Evolutionary conservation across 23 tunicate species (phyloP).

Genomic region (Ascidia mentula): DNA sequence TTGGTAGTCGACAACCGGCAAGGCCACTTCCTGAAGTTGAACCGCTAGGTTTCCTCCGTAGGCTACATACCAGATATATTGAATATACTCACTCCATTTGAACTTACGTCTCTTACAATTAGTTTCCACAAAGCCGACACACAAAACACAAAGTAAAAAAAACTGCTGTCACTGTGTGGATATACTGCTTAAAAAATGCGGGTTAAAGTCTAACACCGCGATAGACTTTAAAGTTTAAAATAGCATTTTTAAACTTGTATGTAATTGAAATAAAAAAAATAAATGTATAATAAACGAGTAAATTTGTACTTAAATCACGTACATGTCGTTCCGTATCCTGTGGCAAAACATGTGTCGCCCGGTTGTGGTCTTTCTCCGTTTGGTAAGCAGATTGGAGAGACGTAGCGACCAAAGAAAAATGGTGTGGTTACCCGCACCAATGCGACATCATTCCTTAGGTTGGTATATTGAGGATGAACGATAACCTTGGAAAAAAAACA

Average conservation of each 20-base stretch:
- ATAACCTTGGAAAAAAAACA: background rate
- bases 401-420: background rate
- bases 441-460: conserved; percentile 40
- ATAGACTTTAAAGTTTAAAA: too few species aligned
- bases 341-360: conserved; percentile 45
- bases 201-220: too few species aligned
- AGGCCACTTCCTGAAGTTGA: conserved; percentile 41
- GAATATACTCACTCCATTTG: too few species aligned
- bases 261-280: too few species aligned
- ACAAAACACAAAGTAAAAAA: too few species aligned
- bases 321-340: conserved; percentile 62
- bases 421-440: conserved; percentile 15
- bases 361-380: conserved; percentile 45
- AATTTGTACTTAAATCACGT: too few species aligned
- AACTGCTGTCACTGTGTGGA: too few species aligned
- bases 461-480: conserved; percentile 27
- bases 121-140: too few species aligned
- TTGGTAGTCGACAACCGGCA: conserved; percentile 43
- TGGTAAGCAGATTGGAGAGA: conserved; percentile 35
- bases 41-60: conserved; percentile 13
- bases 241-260: too few species aligned
- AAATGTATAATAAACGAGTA: too few species aligned
- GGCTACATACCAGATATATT: background rate
- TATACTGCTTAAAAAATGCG: too few species aligned
- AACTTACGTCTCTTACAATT: too few species aligned